Base-by-base conservation (phyloP, 2,797 vertebrate species). In the Helarctos malayanus region DNA sequence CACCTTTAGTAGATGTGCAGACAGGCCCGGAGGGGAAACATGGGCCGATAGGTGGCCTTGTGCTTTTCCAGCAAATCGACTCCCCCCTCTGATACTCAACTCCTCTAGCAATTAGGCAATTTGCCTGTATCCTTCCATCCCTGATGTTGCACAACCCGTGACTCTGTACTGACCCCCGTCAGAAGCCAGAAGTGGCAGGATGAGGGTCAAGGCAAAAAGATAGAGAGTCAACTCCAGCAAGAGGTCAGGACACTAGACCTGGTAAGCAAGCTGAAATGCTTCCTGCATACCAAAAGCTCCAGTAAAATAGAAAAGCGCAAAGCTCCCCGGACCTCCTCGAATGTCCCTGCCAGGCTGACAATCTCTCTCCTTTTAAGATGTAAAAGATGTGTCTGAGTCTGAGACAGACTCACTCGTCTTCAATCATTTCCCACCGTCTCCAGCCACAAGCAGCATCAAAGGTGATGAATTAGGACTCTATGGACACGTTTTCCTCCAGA, bases 351-450 rank as follows among this genome's bases (percentile, higher is more conserved):
- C 59, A 69, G 71, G 73, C 87, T 88, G 76, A 79, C 73, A 94
- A 92, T 49, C 23, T 5, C 88, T 92, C 56, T 95, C 68, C 81
- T 90, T 93, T 76, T 63, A 84, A 89, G 49, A 90, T 79, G 41
- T 41, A 61, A 97, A 79, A 82, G 65, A 92, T 95, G 89, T 81
- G 6, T 63, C 38, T 38, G 38, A 38, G 38, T 38, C 78, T 8
- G 57, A 90, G 83, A 87, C 45, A 75, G 45, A 29, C 15, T 18
- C 73, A 47, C 65, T 61, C 21, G 3, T 61, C 57, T 78, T 96
- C 82, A 92, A 59, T 91, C 92, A 93, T 94, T 84, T 96, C 81
- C 94, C 3, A 78, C 32, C 41, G 47, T 97, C 35, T 73, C 85
- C 49, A 81, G 90, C 54, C 38, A 6, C 45, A 65, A 78, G 38